A percentile compares a stretch with the other conserved stretches of the same genome.
Evolutionary conservation across 2,113 vertebrate species (phyloP).

Genomic region (Hemichromis elongatus): DNA sequence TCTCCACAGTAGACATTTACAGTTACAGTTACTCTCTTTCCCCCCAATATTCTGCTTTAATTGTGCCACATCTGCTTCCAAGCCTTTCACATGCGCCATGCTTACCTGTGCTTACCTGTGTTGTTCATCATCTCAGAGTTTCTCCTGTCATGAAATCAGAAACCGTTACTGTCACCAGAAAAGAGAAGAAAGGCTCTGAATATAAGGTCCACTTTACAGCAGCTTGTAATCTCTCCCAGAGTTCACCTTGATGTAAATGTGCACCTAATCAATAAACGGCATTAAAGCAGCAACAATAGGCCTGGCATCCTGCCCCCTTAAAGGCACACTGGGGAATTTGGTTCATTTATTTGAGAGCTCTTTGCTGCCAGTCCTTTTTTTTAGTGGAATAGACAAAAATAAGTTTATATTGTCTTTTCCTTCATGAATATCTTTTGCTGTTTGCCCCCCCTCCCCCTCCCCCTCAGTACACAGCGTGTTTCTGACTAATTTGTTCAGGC

Average conservation of each 20-base stretch:
- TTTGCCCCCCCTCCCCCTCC: not conserved
- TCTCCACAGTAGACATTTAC: not conserved
- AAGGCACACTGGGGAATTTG: constrained; percentile 11
- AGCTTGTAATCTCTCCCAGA: constrained; percentile 1
- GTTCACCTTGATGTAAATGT: constrained; percentile 67
- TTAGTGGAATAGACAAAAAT: not conserved
- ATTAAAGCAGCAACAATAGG: constrained; percentile 43
- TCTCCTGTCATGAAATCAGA: constrained; percentile 14
- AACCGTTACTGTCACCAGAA: not conserved
- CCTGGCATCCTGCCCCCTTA: constrained; percentile 3
- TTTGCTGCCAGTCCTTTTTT: constrained; percentile 8
- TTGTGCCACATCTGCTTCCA: not conserved
- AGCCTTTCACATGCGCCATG: not conserved
- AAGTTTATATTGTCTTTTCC: not conserved
- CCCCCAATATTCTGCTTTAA: not conserved
- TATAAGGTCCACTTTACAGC: not conserved
- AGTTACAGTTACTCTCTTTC: not conserved
- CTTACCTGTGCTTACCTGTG: not conserved
- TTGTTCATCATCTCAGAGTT: constrained; percentile 4
- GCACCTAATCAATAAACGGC: constrained; percentile 60
- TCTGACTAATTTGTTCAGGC: constrained; percentile 7
- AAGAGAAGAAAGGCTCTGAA: not conserved
- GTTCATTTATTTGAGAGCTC: constrained; percentile 49
- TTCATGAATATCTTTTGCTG: not conserved
- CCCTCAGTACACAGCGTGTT: not conserved